Conservation (phyloP, 2,113 vertebrate genomes). For the Hassar affinis region DNA sequence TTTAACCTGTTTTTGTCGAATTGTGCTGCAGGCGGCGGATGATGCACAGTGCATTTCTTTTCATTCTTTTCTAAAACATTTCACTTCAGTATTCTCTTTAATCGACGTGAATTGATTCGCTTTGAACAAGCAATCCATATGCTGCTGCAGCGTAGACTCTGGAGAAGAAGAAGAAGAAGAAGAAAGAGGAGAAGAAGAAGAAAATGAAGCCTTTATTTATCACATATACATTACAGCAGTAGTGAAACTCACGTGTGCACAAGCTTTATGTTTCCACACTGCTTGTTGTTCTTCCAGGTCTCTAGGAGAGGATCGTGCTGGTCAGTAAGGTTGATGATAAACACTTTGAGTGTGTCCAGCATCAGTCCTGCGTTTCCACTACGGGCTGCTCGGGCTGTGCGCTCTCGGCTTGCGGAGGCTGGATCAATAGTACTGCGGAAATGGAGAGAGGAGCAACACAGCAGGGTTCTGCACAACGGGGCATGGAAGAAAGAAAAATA, state of each 20-base stretch:
- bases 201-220: constrained; percentile 1
- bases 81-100: constrained; percentile 31
- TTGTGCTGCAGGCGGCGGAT: neutral
- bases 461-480: constrained; percentile 41
- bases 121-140: constrained; percentile 31
- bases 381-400: constrained; percentile 9
- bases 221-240: neutral
- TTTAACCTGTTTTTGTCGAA: constrained; percentile 41
- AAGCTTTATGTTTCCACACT: neutral
- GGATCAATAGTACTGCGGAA: constrained; percentile 55
- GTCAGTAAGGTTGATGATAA: constrained; percentile 32
- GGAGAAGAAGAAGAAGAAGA: constrained; percentile 1
- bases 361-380: constrained; percentile 27
- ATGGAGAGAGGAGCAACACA: constrained; percentile 37
- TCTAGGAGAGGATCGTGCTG: neutral
- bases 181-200: neutral
- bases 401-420: constrained; percentile 33
- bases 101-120: constrained; percentile 17
- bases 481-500: constrained; percentile 27
- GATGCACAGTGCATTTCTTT: neutral
- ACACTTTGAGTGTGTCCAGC: constrained; percentile 11
- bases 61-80: neutral
- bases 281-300: neutral
- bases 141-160: constrained; percentile 11
- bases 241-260: neutral